Evolutionary conservation across 1,140 invertebrate genomes (phyloP), one percentile per base, ranked within the genome.

Genomic region (Listronotus bonariensis): DNA sequence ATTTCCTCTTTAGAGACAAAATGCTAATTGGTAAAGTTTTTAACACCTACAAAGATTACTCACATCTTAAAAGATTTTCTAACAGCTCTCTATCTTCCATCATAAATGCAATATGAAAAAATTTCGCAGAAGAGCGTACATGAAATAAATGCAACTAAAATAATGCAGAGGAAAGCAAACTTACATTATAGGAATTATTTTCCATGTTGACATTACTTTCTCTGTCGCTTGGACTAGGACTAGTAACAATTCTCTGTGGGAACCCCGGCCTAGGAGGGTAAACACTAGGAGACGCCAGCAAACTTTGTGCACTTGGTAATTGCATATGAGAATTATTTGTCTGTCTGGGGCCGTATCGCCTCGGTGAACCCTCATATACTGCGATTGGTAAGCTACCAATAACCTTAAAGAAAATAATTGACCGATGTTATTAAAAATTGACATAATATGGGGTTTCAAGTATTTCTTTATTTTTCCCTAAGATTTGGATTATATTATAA

Each of bases 331-430:
- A 65, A 67, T 63, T 72, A 67, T 75, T 74, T 20, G 68, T 49
- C 20, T 78, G 76, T 42, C 79, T 70, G 36, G 76, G 80, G 11
- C 92, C 93, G 77, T 95, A 96, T 67, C 93, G 85, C 68, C 92
- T 83, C 4, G 93, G 94, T 38, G 93, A 95, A 17, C 92, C 93
- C 67, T 95, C 93, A 78, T 96, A 96, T 71, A 96, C 92, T 36
- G 92, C 91, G 71, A 95, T 94, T 11, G 92, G 91, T 68, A 95
- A 80, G 80, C 89, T 91, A 18, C 93, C 93, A 77, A 95, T 95
- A 20, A 64, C 59, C 59, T 62, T 26, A 26, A 26, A 26, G 42
- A n/a, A 45, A 14, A 26, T 49, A 1, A 6, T 26, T 31, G 2
- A 31, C 4, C 3, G 8, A 15, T 12, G 6, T 51, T 6, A 51